Base-by-base conservation (phyloP, 2,888 invertebrate species). In the Xylocampa areola region DNA sequence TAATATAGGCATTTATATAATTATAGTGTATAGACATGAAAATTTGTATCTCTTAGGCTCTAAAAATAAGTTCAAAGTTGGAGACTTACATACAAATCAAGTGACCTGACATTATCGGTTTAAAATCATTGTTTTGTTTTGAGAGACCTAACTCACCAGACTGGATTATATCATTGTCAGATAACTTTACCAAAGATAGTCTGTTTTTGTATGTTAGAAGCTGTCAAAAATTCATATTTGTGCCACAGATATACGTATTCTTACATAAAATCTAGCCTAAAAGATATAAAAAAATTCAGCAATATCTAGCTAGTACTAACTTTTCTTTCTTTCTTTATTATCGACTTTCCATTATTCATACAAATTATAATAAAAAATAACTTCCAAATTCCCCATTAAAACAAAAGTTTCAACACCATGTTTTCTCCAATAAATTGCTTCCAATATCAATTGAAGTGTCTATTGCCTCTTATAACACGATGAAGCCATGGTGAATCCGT, bases 401-500 rank as follows among this genome's bases (percentile, higher is more conserved):
- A 58, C n/a, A 41, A 16, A 25, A 33, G 14, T 41, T 39, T 25
- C 6, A 27, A 40, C 41, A 58, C 32, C 41, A 48, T 48, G 32
- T 59, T 52, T 35, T 29, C 1, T 25, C 17, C 3, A 39, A 13
- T 19, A 48, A 68, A 55, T 43, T 36, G 44, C 29, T 44, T 47
- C 57, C 57, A 71, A 68, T 66, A 75, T 63, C 60, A 73, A 68
- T 73, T 75, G 57, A 60, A 64, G 39, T 68, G 71, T 64, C 49
- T 68, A 63, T 61, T 63, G 65, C 53, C 68, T 61, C 37, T n/a
- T n/a, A 64, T 49, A 61, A 64, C 53, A 30, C 53, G 59, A 76
- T 59, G 74, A 73, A 76, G 63, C 66, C 70, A 60, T 70, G 68
- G 52, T 49, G 71, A 73, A 61, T 74, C 68, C 62, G 68, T 73